phyloP scores from a whole-genome alignment of 2,888 invertebrate species.

The Chirona hameri region DNA sequence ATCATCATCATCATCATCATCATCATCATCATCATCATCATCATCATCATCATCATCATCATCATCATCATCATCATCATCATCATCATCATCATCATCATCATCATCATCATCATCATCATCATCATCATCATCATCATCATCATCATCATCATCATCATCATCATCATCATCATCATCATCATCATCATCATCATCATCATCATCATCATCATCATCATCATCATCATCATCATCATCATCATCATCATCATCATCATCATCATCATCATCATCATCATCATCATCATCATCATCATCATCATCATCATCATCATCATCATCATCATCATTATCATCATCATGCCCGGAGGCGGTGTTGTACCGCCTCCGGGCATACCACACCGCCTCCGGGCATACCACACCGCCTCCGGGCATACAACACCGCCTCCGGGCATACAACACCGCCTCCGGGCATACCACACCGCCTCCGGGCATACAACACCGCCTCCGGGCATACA shows the following conservation, averaged over 20 bases:
- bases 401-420: too few species aligned
- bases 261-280: neutral
- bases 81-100: neutral
- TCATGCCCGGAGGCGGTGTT: too few species aligned
- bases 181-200: constrained; percentile 2
- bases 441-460: too few species aligned
- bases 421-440: too few species aligned
- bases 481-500: too few species aligned
- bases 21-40: too few species aligned
- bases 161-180: constrained; percentile 2
- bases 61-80: neutral
- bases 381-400: too few species aligned
- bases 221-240: neutral
- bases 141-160: constrained; percentile 11
- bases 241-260: neutral
- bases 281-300: neutral
- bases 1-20: too few species aligned
- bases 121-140: neutral
- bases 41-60: neutral
- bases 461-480: too few species aligned
- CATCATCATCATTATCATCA: neutral
- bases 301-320: neutral
- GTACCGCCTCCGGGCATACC: too few species aligned
- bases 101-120: too few species aligned
- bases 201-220: neutral